Percentiles rank a stretch among this genome's conserved stretches.
Evolutionary conservation across 2,888 invertebrate species (phyloP).

Genomic region (Timema podura): DNA sequence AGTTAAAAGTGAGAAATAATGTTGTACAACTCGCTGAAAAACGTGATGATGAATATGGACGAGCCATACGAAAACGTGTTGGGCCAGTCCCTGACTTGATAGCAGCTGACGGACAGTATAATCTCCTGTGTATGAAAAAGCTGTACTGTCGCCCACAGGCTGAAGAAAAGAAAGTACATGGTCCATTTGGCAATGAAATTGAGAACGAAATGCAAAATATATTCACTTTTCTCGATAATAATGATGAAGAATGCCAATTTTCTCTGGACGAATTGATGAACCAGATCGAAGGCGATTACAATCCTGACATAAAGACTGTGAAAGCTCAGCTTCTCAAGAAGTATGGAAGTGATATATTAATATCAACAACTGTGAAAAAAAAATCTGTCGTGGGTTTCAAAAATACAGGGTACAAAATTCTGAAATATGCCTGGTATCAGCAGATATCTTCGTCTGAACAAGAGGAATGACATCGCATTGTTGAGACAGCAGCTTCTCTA

Average conservation of each 20-base stretch:
- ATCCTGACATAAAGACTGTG: constrained; percentile 10
- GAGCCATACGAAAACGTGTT: constrained; percentile 16
- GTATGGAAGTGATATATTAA: constrained; percentile 19
- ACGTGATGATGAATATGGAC: constrained; percentile 20
- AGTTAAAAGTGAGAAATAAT: constrained; percentile 6
- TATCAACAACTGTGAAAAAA: constrained; percentile 8
- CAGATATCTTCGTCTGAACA: too few relatives aligned
- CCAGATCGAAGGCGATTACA: constrained; percentile 12
- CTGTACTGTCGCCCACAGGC: constrained; percentile 8
- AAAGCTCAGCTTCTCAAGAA: constrained; percentile 16
- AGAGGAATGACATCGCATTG: too few relatives aligned
- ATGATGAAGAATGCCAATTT: constrained; percentile 21
- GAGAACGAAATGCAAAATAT: constrained; percentile 14
- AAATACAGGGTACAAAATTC: constrained; percentile 15
- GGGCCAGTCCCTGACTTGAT: constrained; percentile 10
- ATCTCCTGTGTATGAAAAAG: constrained; percentile 8
- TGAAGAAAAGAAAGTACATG: constrained; percentile 6
- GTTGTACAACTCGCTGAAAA: constrained; percentile 18
- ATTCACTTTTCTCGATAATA: constrained; percentile 19
- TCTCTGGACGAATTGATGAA: constrained; percentile 17
- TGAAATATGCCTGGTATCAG: neutral
- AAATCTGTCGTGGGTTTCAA: constrained; percentile 10
- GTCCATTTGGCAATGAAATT: constrained; percentile 15
- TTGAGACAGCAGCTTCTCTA: too few relatives aligned
- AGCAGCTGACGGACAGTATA: constrained; percentile 8